Conservation (phyloP, 2,797 vertebrate genomes). For the Sorex maritimensis region DNA sequence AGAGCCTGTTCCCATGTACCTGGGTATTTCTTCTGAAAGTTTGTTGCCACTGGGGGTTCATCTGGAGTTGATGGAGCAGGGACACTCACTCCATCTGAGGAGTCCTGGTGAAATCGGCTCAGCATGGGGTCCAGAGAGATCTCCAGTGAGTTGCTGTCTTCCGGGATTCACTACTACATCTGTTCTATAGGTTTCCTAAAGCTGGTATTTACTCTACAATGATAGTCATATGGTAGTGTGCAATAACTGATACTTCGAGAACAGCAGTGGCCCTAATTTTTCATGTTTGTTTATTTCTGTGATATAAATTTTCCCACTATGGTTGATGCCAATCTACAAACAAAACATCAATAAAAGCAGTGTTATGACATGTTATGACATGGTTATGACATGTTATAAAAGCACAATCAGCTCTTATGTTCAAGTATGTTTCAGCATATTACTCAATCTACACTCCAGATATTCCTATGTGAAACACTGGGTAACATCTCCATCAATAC, state of each 20-base stretch:
- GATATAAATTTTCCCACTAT: conserved; percentile 1
- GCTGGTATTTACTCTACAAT: neutral
- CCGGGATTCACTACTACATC: too few species aligned
- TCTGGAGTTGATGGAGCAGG: too few species aligned
- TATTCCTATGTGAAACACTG: neutral
- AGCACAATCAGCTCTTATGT: neutral
- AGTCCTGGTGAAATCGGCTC: too few species aligned
- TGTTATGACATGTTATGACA: neutral
- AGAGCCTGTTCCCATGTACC: too few species aligned
- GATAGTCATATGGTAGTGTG: neutral
- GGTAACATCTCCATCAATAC: neutral
- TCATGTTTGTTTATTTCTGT: conserved; percentile 32
- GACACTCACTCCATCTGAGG: too few species aligned
- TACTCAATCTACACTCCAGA: neutral
- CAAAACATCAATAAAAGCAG: neutral
- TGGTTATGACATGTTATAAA: too few species aligned
- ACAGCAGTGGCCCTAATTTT: neutral
- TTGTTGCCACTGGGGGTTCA: too few species aligned
- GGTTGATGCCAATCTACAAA: neutral
- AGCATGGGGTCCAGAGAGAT: too few species aligned
- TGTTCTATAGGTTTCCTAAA: neutral
- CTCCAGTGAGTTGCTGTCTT: too few species aligned
- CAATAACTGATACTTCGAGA: neutral
- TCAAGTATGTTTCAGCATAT: neutral
- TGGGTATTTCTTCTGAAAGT: too few species aligned